phyloP scores from a whole-genome alignment of 2,797 vertebrate genomes.

The Malacoraja senta region DNA sequence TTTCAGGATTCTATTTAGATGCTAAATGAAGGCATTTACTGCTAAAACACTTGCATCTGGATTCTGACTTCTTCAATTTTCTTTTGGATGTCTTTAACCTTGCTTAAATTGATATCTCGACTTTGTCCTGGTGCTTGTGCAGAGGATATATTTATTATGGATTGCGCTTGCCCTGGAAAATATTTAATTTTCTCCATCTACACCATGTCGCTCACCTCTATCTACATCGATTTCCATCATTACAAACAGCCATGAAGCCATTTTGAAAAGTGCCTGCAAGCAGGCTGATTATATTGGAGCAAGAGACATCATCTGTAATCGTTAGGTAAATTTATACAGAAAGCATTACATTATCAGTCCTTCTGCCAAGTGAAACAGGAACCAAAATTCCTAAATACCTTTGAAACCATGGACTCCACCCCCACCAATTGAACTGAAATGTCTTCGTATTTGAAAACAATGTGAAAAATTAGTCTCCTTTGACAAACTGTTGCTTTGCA shows the following conservation, averaged over 20 bases:
- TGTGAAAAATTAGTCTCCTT: neutral
- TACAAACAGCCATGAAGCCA: neutral
- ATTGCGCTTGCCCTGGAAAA: neutral
- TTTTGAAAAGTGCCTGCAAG: conserved; percentile 6
- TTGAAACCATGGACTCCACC: no score
- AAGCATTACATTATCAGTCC: neutral
- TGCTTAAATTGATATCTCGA: neutral
- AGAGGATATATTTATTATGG: neutral
- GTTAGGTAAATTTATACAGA: no score
- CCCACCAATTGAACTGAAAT: neutral
- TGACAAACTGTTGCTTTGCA: neutral
- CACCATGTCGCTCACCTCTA: neutral
- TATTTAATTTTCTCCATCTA: neutral
- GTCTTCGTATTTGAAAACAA: conserved; percentile 32
- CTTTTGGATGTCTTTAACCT: neutral
- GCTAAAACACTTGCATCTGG: neutral
- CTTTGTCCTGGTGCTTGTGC: neutral
- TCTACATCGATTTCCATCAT: neutral
- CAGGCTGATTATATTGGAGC: neutral
- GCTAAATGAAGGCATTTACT: neutral
- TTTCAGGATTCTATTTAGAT: neutral
- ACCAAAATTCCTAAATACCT: neutral
- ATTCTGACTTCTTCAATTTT: neutral
- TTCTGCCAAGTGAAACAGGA: neutral
- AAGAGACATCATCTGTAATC: neutral